Conservation (phyloP, 1,140 invertebrate species). For the Epicauta chinensis region DNA sequence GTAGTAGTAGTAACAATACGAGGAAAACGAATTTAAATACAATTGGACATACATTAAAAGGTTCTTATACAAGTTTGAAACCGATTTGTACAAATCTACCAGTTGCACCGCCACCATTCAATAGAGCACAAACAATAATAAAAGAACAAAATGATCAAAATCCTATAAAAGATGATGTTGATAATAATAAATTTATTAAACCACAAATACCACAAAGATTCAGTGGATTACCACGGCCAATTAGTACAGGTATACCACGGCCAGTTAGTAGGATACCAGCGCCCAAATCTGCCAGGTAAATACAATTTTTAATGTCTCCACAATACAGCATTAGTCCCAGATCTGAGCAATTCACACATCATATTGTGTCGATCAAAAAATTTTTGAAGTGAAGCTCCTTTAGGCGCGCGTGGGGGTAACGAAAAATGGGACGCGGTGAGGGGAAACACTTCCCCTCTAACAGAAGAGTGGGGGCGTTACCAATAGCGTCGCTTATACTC, state of each 20-base stretch:
- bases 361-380: too few species aligned
- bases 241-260: slow-evolving; percentile 18
- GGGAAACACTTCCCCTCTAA: too few species aligned
- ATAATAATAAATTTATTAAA: slow-evolving; percentile 8
- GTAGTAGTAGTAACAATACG: too few species aligned
- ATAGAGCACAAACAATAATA: background rate
- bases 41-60: slow-evolving; percentile 17
- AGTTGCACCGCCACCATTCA: slow-evolving; percentile 6
- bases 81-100: slow-evolving; percentile 26
- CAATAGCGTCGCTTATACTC: too few species aligned
- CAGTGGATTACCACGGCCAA: slow-evolving; percentile 21
- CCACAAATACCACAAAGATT: slow-evolving; percentile 6
- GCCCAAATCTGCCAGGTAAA: slow-evolving; percentile 17
- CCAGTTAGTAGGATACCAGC: slow-evolving; percentile 23
- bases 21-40: slow-evolving; percentile 20
- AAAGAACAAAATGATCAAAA: background rate
- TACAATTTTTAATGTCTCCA: too few species aligned
- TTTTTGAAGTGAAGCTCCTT: too few species aligned
- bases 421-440: too few species aligned
- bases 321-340: too few species aligned
- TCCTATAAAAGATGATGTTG: background rate
- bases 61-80: slow-evolving; percentile 27
- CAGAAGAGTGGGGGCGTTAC: too few species aligned
- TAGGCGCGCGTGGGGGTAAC: too few species aligned
- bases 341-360: too few species aligned